phyloP scores from a whole-genome alignment of 2,888 invertebrate species.

The Cephonodes hylas region DNA sequence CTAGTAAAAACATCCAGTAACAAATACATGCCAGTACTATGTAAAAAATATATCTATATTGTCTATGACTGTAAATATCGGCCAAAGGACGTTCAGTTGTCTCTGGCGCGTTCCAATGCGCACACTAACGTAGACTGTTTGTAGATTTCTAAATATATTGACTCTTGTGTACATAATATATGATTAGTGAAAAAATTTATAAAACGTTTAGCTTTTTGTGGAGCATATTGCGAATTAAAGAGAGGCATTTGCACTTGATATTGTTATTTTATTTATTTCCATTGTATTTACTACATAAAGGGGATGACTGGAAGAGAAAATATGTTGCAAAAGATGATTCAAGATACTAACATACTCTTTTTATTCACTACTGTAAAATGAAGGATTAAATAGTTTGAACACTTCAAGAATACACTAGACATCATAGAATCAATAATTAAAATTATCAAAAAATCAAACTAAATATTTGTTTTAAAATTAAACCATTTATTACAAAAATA shows the following conservation, averaged over 20 bases:
- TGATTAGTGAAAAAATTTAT: constrained; percentile 68
- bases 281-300: neutral
- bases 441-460: too few species aligned
- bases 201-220: constrained; percentile 77
- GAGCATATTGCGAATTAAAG: constrained; percentile 76
- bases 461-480: too few species aligned
- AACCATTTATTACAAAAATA: neutral
- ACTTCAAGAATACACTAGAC: too few species aligned
- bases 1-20: too few species aligned
- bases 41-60: too few species aligned
- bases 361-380: too few species aligned
- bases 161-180: constrained; percentile 67
- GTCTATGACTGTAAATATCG: neutral
- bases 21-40: too few species aligned
- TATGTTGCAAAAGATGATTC: too few species aligned
- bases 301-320: too few species aligned
- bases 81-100: neutral
- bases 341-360: too few species aligned
- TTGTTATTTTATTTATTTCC: constrained; percentile 18
- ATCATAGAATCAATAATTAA: too few species aligned
- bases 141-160: constrained; percentile 32
- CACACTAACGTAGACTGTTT: constrained; percentile 17
- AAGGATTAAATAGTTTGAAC: too few species aligned
- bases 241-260: constrained; percentile 65
- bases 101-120: neutral